A percentile compares a stretch with the other conserved stretches of the same genome.
These are phyloP conservation scores for Sesamia nonagrioides DNA, from an alignment of 1,140 invertebrate genomes.

Conservation along the genomic window DNA sequence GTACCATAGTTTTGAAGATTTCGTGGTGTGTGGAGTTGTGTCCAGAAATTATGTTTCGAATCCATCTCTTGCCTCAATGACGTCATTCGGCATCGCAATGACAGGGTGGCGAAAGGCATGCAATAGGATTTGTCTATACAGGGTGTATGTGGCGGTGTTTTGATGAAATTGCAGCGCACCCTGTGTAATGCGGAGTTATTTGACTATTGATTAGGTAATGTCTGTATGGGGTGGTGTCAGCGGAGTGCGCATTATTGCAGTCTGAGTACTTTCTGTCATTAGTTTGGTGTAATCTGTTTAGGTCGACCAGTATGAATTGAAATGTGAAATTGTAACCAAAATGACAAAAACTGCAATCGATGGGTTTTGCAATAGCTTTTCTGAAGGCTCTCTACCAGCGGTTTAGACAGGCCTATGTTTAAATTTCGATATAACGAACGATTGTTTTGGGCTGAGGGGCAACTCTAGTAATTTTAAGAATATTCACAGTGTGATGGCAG, in stretches of 20 bases:
- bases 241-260: constrained; percentile 33
- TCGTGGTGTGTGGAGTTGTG: constrained; percentile 63
- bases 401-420: no score
- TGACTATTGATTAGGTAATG: constrained; percentile 54
- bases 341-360: no score
- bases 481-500: no score
- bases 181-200: constrained; percentile 59
- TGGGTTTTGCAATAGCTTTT: no score
- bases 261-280: constrained; percentile 34
- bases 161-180: constrained; percentile 61
- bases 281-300: neutral
- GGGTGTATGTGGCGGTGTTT: constrained; percentile 65
- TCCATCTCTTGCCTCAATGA: constrained; percentile 84
- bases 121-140: constrained; percentile 73
- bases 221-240: neutral
- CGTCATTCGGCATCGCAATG: constrained; percentile 82
- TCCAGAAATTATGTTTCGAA: constrained; percentile 82
- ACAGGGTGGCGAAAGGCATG: constrained; percentile 78
- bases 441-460: no score
- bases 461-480: no score
- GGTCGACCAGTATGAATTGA: neutral
- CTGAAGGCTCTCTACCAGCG: no score
- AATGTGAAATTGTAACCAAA: neutral
- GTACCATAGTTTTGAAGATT: neutral
- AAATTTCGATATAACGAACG: no score